Evolutionary conservation across 2,888 invertebrate species (phyloP), one percentile per base, ranked within the genome.

Genomic region (Lepidocyrtinus sp.): DNA sequence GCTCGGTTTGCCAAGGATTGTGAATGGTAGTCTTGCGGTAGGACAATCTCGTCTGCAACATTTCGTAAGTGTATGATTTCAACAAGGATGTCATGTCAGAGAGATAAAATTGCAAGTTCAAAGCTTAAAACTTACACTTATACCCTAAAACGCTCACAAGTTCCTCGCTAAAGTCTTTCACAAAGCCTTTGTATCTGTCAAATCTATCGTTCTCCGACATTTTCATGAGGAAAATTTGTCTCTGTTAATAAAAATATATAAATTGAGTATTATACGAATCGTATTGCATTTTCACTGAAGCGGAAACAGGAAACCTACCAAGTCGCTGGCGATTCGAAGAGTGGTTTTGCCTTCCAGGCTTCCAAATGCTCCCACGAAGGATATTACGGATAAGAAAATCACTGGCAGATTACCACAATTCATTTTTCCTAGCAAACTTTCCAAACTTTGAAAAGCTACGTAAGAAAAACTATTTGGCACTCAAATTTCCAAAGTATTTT

Each of bases 141-240:
- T 61, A 75, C 15, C 68, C 75, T 17, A 75, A 45, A 24, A 75
- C 46, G 17, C 62, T 68, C n/a, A 46, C 22, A 0, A 75, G 75
- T 9, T 75, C 75, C 9, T 75, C 75, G 9, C 59, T 21, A 25
- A 75, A 75, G 21, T 75, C 75, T 45, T 75, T 68, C 17, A 62
- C 68, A 25, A 75, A 75, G 9, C 75, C 75, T 62, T 68, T 75
- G 62, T 68, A 75, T 12, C 46, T 45, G 7, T 7, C 19, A 19
- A 67, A 68, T 50, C 46, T 75, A 15, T 68, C 75, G 26, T 61
- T 68, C 17, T 68, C 75, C 15, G 19, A n/a, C 17, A 62, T 19
- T 26, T 68, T 75, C 0, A 7, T 25, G 7, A 75, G 62, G 15
- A 75, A 68, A 0, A 19, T 21, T 1, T 59, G 59, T 21, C 67